A percentile compares a stretch with the other conserved stretches of the same genome.
Evolutionary conservation across 30 jellyfish, hydroid and myxozoan species (phyloP).

Genomic region (Nemopilema nomurai): DNA sequence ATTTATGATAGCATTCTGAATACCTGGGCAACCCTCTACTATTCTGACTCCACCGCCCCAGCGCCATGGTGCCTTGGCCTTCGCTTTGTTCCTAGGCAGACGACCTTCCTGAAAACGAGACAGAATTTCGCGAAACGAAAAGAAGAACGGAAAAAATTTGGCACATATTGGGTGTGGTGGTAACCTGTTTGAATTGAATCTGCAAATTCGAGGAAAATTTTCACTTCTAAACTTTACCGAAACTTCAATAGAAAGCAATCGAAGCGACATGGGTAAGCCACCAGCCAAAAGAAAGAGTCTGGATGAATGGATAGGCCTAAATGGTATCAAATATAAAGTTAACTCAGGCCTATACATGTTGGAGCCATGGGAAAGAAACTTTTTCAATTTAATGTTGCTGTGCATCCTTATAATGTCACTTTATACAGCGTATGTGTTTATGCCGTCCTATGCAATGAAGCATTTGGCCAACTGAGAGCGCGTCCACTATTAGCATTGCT

Average conservation of each 20-base stretch:
- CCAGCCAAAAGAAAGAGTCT: slow-evolving; percentile 10
- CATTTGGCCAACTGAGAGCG: background rate
- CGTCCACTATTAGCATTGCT: too few species aligned
- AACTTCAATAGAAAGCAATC: background rate
- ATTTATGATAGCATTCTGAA: background rate
- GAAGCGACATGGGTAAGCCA: background rate
- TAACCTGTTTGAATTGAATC: too few species aligned
- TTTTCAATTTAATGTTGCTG: slow-evolving; percentile 68
- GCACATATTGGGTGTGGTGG: too few species aligned
- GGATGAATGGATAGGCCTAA: slow-evolving; percentile 49
- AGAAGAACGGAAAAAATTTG: too few species aligned
- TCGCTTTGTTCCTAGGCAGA: background rate
- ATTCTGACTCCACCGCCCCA: background rate
- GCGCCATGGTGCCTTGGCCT: background rate
- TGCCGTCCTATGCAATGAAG: slow-evolving; percentile 73
- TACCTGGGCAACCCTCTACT: background rate
- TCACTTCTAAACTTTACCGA: too few species aligned
- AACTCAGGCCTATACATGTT: slow-evolving; percentile 86
- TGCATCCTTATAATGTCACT: slow-evolving; percentile 76
- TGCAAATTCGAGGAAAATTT: too few species aligned
- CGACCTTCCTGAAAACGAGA: too few species aligned
- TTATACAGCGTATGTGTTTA: slow-evolving; percentile 72
- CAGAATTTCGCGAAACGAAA: too few species aligned
- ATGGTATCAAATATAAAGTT: slow-evolving; percentile 82
- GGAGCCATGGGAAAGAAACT: slow-evolving; percentile 86